Base-by-base conservation (phyloP, 2,797 vertebrate genomes). In the Gambusia yucatana region DNA sequence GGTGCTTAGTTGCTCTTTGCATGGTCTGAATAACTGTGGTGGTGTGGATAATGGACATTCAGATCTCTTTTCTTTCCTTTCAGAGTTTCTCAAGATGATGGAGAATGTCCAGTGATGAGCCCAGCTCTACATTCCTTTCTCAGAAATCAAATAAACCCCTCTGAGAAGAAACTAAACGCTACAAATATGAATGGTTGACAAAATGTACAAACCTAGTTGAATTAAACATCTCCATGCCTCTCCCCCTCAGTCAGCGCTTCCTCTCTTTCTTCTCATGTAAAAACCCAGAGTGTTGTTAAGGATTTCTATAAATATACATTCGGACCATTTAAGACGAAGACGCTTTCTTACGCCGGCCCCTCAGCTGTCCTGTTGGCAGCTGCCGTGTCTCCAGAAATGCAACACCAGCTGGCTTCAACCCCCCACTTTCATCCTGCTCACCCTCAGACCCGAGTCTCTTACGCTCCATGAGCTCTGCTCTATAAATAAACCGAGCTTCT, bases 51-150 rank as follows among this genome's bases (percentile, higher is more conserved):
- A 50, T 11, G 75, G 36, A 85, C 44, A 50, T 20, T 22, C 16
- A 2, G 2, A 67, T 17, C 6, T 76, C 0, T 78, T 8, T 28
- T 81, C 36, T 81, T 28, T 78, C 65, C 50, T 70, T 72, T 0
- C 89, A 96, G 96, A 96, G 87, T 96, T 96, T 80, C 86, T 96
- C 87, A 96, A 96, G 90, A 96, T 96, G 95, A 96, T 96, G 96
- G 96, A 96, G 88, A 96, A 95, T 17, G 90, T 96, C 73, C 96
- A 96, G 87, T 96, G 92, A 93, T 47, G 77, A 85, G 61, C 46
- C 74, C 80, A 47, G 69, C 82, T 57, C 84, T 69, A 92, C 93
- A 92, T 95, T 94, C 88, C 92, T 89, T 55, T 69, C 73, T 77
- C 4, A 47, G 3, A 10, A 78, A 59, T 59, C 67, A 36, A 67